Evolutionary conservation across 2,797 vertebrate species (phyloP).

Genomic region (Leontocebus nigricollis): DNA sequence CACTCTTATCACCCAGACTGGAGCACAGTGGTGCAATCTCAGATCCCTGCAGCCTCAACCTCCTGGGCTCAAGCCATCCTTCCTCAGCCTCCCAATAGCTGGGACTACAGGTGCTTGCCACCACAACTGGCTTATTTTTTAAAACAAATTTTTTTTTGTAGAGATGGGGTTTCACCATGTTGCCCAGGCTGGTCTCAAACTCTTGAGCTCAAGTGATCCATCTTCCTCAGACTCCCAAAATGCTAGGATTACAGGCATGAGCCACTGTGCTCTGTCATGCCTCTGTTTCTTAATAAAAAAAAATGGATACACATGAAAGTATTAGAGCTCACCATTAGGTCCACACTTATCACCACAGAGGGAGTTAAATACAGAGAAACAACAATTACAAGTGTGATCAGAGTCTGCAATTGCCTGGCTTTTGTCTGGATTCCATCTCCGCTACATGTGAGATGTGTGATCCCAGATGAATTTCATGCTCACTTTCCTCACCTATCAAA

Average conservation of each 20-base stretch:
- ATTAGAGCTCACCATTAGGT: not conserved
- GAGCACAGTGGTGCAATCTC: not conserved
- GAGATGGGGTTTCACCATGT: too few relatives aligned
- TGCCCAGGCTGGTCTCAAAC: too few relatives aligned
- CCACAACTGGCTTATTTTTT: not conserved
- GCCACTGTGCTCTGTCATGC: not conserved
- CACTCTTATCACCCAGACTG: not conserved
- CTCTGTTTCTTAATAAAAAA: slow-evolving; percentile 40
- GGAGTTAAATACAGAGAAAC: not conserved
- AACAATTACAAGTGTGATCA: not conserved
- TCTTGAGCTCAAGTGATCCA: not conserved
- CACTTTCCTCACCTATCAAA: not conserved
- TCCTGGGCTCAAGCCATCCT: not conserved
- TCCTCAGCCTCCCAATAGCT: not conserved
- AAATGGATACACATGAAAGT: not conserved
- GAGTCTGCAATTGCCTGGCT: not conserved
- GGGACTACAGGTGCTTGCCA: not conserved
- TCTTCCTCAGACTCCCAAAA: not conserved
- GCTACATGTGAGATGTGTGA: not conserved
- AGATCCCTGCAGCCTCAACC: not conserved
- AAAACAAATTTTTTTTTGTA: too few relatives aligned
- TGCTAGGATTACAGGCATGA: not conserved
- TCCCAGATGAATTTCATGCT: not conserved
- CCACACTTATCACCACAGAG: not conserved
- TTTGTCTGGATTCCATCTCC: not conserved